These are phyloP conservation scores for Thera britannica DNA, from an alignment of 2,888 invertebrate genomes.

Conservation along the genomic window DNA sequence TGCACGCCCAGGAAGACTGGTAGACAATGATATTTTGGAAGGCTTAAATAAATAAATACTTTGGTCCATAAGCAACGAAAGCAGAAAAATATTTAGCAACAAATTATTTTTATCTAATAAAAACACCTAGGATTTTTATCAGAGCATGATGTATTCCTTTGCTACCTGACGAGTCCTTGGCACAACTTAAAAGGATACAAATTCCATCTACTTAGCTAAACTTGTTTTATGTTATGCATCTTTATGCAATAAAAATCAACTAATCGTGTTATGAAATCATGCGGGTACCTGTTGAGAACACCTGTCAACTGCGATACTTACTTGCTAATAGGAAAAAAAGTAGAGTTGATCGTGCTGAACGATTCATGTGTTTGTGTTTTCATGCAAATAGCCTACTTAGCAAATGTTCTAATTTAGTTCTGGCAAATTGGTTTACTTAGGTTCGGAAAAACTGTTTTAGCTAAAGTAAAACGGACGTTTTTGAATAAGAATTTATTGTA, in stretches of 20 bases:
- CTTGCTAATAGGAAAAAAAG: conserved; percentile 28
- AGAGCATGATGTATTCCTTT: not conserved
- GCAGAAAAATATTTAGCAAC: no score
- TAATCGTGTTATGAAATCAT: conserved; percentile 47
- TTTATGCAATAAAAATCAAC: conserved; percentile 37
- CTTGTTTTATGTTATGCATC: conserved; percentile 38
- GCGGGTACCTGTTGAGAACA: conserved; percentile 51
- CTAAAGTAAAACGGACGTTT: no score
- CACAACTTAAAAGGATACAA: conserved; percentile 8
- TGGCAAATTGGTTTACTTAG: no score
- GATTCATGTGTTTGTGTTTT: not conserved
- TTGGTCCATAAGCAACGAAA: no score
- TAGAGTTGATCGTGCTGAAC: conserved; percentile 15
- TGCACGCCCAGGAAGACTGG: no score
- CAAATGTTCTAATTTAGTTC: no score
- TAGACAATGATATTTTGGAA: no score
- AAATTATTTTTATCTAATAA: no score
- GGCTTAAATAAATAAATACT: no score
- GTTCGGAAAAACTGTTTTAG: no score
- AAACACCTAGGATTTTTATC: not conserved
- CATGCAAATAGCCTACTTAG: not conserved
- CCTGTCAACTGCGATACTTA: conserved; percentile 43
- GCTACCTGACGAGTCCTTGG: not conserved
- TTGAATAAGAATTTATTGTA: no score
- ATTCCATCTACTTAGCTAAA: conserved; percentile 49